Evolutionary conservation across 2,888 invertebrate genomes (phyloP).

Genomic region (Aricia artaxerxes): DNA sequence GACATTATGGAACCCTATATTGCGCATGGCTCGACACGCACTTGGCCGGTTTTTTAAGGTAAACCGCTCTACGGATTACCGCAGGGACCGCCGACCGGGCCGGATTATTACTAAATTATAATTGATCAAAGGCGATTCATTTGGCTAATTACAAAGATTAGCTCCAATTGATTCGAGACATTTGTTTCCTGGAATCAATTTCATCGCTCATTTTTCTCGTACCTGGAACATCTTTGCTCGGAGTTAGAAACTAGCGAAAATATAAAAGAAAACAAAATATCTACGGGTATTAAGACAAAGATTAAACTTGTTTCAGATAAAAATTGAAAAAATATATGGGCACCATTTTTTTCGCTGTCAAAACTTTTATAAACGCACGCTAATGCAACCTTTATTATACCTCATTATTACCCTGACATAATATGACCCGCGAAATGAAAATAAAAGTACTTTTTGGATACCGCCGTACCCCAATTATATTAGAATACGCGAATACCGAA

Average conservation of each 20-base stretch:
- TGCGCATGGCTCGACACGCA: too few relatives aligned
- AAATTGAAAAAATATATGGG: too few relatives aligned
- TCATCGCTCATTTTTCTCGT: not conserved
- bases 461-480: not conserved
- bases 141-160: not conserved
- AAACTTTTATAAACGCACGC: not conserved
- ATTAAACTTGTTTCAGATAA: too few relatives aligned
- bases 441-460: not conserved
- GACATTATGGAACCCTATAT: too few relatives aligned
- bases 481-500: not conserved
- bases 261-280: too few relatives aligned
- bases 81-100: not conserved
- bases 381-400: not conserved
- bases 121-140: not conserved
- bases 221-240: too few relatives aligned
- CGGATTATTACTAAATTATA: not conserved
- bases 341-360: too few relatives aligned
- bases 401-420: not conserved
- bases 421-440: not conserved
- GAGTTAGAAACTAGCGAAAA: too few relatives aligned
- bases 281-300: too few relatives aligned
- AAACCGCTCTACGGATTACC: not conserved
- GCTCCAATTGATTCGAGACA: not conserved
- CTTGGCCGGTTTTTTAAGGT: not conserved
- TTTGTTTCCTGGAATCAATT: conserved; percentile 3